Conservation (phyloP, 2,113 vertebrate genomes). For the Nematolebias whitei region DNA sequence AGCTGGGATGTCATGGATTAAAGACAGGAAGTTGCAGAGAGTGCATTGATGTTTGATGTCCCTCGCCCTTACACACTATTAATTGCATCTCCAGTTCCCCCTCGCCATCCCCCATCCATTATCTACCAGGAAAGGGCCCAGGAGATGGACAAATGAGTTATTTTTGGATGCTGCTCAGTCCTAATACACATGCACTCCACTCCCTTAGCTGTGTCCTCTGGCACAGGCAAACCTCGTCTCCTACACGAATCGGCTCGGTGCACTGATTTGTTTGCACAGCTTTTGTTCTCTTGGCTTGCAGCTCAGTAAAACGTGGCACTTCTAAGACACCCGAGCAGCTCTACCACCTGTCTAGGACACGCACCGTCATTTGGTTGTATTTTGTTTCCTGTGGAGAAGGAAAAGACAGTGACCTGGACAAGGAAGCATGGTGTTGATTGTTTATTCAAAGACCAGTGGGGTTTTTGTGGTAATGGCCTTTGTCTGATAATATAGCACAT, state of each 20-base stretch:
- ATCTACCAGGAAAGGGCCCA: constrained; percentile 69
- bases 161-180: constrained; percentile 67
- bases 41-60: constrained; percentile 69
- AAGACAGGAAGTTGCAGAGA: constrained; percentile 55
- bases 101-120: constrained; percentile 63
- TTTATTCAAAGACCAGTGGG: constrained; percentile 21
- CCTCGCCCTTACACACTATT: constrained; percentile 61
- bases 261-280: constrained; percentile 38
- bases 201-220: constrained; percentile 58
- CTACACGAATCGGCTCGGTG: constrained; percentile 35
- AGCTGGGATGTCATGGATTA: constrained; percentile 66
- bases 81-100: constrained; percentile 70
- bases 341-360: constrained; percentile 29
- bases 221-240: constrained; percentile 32
- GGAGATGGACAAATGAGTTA: constrained; percentile 70
- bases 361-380: constrained; percentile 39
- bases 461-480: constrained; percentile 43
- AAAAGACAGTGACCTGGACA: constrained; percentile 25
- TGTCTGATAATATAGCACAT: constrained; percentile 26
- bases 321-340: constrained; percentile 13
- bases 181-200: constrained; percentile 61
- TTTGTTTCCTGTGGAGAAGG: constrained; percentile 45
- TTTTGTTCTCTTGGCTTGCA: constrained; percentile 13
- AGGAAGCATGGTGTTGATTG: constrained; percentile 25
- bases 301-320: constrained; percentile 16